These are phyloP conservation scores for Neelides sp. DNA, from an alignment of 1,140 invertebrate genomes.

Conservation along the genomic window DNA sequence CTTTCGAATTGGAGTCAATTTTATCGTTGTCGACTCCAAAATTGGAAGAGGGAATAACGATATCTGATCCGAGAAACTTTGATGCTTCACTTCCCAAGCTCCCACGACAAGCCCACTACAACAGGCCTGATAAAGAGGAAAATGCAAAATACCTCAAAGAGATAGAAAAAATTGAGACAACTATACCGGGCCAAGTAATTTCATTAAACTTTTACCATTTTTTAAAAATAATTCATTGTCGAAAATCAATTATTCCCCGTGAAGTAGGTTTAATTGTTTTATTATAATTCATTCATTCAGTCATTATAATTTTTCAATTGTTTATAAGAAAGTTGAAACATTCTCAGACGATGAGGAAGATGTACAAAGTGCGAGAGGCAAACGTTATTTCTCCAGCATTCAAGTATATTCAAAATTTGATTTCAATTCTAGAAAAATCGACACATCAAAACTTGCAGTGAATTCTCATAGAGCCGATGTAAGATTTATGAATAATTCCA, in stretches of 20 bases:
- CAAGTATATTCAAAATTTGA: constrained; percentile 12
- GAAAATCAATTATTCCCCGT: neutral
- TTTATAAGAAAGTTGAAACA: neutral
- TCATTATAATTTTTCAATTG: too few species aligned
- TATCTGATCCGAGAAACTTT: neutral
- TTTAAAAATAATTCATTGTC: neutral
- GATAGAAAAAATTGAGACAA: constrained; percentile 3
- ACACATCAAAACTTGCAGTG: constrained; percentile 5
- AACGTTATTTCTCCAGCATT: neutral
- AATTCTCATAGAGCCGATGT: constrained; percentile 10
- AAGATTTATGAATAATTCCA: neutral
- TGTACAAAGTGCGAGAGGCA: neutral
- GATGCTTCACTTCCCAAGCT: constrained; percentile 13
- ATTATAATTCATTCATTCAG: too few species aligned
- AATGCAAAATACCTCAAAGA: constrained; percentile 11
- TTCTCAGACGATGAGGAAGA: too few species aligned
- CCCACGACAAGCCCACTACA: constrained; percentile 20
- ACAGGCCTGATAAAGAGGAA: constrained; percentile 9
- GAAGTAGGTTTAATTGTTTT: neutral
- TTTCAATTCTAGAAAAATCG: constrained; percentile 12
- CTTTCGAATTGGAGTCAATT: too few species aligned
- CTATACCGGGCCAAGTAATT: constrained; percentile 5
- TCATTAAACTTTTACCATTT: neutral
- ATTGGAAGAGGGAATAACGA: too few species aligned
- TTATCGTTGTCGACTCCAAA: too few species aligned